Evolutionary conservation across 2,888 invertebrate species (phyloP).

Genomic region (Drosophila emarginata): DNA sequence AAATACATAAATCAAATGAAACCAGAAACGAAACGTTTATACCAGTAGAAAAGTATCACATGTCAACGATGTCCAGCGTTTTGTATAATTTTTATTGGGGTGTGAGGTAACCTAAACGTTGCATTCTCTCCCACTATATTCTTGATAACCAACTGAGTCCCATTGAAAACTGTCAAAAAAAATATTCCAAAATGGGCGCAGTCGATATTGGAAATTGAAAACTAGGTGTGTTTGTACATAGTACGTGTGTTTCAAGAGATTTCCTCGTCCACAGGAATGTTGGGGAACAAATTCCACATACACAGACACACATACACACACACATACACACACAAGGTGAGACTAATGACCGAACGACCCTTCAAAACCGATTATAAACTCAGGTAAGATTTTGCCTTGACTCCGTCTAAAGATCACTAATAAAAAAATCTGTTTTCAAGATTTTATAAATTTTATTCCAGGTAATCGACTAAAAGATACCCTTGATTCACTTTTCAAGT

Average conservation of each 20-base stretch:
- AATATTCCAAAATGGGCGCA: constrained; percentile 43
- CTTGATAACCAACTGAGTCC: constrained; percentile 29
- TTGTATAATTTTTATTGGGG: neutral
- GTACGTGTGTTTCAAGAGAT: constrained; percentile 18
- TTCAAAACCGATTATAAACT: constrained; percentile 27
- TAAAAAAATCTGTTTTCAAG: neutral
- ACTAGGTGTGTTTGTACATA: constrained; percentile 52
- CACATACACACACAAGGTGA: constrained; percentile 54
- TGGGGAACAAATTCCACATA: neutral
- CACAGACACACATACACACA: constrained; percentile 13
- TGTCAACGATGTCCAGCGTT: constrained; percentile 1
- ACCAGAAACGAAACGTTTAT: constrained; percentile 2
- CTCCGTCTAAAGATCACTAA: constrained; percentile 51
- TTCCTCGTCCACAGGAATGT: neutral
- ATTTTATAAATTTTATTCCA: neutral
- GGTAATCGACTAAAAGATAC: constrained; percentile 40
- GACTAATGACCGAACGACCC: constrained; percentile 38
- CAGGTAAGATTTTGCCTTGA: constrained; percentile 73
- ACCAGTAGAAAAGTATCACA: neutral
- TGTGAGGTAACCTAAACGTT: no score
- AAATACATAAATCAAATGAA: constrained; percentile 6
- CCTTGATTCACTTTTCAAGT: neutral
- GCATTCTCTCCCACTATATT: neutral
- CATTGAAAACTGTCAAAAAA: constrained; percentile 58
- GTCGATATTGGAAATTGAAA: constrained; percentile 44